A percentile compares a stretch with the other conserved stretches of the same genome.
These are phyloP conservation scores for Monopterus albus DNA, from an alignment of 2,113 vertebrate genomes.

Conservation along the genomic window DNA sequence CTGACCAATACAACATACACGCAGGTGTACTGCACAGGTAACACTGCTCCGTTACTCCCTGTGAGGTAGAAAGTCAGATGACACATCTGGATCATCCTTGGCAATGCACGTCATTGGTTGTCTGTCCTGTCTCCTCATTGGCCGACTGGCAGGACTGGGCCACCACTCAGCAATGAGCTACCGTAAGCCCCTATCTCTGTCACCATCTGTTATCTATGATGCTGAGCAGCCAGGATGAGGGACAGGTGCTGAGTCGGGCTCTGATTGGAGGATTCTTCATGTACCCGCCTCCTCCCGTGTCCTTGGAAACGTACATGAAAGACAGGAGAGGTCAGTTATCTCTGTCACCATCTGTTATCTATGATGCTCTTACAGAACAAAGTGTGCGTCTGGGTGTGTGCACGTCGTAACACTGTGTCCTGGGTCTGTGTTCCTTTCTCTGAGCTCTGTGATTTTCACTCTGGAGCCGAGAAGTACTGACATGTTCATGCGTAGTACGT, in stretches of 20 bases:
- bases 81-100: too few species aligned
- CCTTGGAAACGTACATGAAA: conserved; percentile 77
- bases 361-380: too few species aligned
- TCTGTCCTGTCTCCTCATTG: conserved; percentile 21
- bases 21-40: conserved; percentile 76
- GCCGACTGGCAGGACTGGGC: conserved; percentile 55
- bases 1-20: conserved; percentile 72
- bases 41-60: too few species aligned
- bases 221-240: conserved; percentile 72
- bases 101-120: too few species aligned
- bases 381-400: too few species aligned
- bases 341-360: accelerated
- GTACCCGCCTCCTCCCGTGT: conserved; percentile 75
- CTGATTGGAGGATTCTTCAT: conserved; percentile 80
- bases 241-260: conserved; percentile 65
- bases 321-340: conserved; percentile 60
- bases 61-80: too few species aligned
- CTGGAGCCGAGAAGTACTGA: too few species aligned
- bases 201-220: too few species aligned
- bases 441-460: too few species aligned
- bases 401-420: too few species aligned
- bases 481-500: too few species aligned
- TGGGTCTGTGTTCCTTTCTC: too few species aligned
- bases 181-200: conserved; percentile 65
- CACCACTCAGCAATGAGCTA: conserved; percentile 79